phyloP scores from a whole-genome alignment of 2,113 vertebrate species.

The Chionomys nivalis region DNA sequence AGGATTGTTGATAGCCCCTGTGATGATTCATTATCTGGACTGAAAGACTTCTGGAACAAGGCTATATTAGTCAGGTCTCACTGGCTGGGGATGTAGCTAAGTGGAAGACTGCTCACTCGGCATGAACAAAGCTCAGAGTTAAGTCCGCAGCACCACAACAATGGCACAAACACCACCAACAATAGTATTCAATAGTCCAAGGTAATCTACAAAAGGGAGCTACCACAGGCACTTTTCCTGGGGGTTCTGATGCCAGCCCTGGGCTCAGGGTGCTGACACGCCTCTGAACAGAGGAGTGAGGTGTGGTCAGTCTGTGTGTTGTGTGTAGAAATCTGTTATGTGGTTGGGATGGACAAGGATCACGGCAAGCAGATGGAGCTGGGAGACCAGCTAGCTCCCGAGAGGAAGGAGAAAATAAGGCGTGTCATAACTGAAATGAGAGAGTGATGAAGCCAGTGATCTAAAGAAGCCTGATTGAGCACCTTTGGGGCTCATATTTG shows the following conservation, averaged over 20 bases:
- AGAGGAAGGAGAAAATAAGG: background rate
- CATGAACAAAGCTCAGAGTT: background rate
- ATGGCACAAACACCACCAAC: background rate
- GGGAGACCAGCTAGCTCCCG: background rate
- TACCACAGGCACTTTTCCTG: background rate
- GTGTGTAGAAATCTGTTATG: background rate
- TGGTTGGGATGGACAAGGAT: background rate
- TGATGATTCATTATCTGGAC: background rate
- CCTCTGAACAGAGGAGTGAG: background rate
- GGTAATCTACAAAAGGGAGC: background rate
- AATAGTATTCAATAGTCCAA: background rate
- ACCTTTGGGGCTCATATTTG: background rate
- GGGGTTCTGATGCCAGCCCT: background rate
- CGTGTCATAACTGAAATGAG: background rate
- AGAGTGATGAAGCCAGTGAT: background rate
- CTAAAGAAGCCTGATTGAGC: background rate
- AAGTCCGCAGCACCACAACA: background rate
- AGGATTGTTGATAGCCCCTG: background rate
- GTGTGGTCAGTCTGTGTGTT: accelerated
- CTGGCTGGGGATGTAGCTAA: background rate
- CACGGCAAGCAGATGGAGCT: background rate
- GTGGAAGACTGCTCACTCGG: background rate
- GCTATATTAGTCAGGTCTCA: background rate
- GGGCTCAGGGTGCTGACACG: background rate
- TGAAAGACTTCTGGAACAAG: background rate